A percentile compares a stretch with the other conserved stretches of the same genome.
These are phyloP conservation scores for Ganaspis brasiliensis DNA, from an alignment of 2,888 invertebrate genomes.

Conservation along the genomic window DNA sequence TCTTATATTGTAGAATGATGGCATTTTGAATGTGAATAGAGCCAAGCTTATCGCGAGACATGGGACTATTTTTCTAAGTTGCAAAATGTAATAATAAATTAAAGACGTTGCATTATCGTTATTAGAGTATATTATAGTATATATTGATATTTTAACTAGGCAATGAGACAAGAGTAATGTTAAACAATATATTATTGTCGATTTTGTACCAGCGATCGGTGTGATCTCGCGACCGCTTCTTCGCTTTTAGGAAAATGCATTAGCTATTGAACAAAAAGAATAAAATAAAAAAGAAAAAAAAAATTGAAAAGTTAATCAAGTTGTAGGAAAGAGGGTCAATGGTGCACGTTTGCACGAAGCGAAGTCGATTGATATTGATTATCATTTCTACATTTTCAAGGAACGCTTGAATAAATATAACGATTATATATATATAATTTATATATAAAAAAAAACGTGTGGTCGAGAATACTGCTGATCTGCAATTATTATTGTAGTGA, in stretches of 20 bases:
- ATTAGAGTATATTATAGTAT: constrained; percentile 78
- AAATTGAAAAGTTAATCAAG: constrained; percentile 44
- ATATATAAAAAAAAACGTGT: constrained; percentile 49
- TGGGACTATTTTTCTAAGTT: constrained; percentile 80
- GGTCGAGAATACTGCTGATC: constrained; percentile 33
- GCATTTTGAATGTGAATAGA: background rate
- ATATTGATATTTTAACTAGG: constrained; percentile 77
- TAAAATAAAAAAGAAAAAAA: constrained; percentile 38
- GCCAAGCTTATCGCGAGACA: constrained; percentile 65
- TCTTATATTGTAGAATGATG: constrained; percentile 5
- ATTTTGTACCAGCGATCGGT: constrained; percentile 56
- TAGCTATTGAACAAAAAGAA: constrained; percentile 54
- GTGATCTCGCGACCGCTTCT: constrained; percentile 46
- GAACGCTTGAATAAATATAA: constrained; percentile 45
- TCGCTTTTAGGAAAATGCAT: constrained; percentile 49
- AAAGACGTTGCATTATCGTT: constrained; percentile 80
- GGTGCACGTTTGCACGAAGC: constrained; percentile 23
- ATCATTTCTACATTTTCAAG: constrained; percentile 15
- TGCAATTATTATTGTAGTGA: background rate
- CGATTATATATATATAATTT: constrained; percentile 52
- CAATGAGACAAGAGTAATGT: constrained; percentile 72
- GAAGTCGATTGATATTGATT: constrained; percentile 18
- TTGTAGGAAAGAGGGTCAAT: constrained; percentile 24
- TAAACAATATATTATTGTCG: constrained; percentile 68
- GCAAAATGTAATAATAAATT: constrained; percentile 79